phyloP scores from a whole-genome alignment of 1,140 invertebrate genomes.

The Chelonus insularis region DNA sequence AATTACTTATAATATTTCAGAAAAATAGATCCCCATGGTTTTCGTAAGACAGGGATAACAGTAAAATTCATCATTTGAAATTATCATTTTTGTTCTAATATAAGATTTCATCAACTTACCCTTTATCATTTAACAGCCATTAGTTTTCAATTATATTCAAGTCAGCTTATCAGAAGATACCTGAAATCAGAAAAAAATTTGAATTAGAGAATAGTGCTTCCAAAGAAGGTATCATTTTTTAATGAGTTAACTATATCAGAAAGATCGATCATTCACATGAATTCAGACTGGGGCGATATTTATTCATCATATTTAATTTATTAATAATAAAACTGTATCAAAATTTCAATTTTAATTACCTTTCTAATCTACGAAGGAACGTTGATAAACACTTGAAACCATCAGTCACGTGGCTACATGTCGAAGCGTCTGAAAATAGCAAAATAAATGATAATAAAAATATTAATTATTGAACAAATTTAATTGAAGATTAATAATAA shows the following conservation, averaged over 20 bases:
- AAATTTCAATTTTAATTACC: no score
- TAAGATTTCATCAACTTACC: neutral
- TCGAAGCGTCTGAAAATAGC: no score
- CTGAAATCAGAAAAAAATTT: neutral
- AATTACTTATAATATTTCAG: conserved; percentile 31
- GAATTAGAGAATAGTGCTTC: conserved; percentile 8
- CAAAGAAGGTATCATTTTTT: neutral
- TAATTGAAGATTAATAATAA: no score
- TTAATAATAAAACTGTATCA: conserved; percentile 5
- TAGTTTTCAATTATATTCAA: no score
- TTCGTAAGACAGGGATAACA: conserved; percentile 51
- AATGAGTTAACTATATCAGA: neutral
- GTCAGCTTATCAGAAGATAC: no score
- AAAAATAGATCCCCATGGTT: conserved; percentile 37
- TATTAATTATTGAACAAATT: no score
- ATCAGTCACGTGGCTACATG: no score
- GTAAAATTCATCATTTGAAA: conserved; percentile 42
- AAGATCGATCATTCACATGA: conserved; percentile 40
- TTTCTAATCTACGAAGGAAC: no score
- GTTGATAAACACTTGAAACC: no score
- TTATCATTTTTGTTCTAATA: neutral
- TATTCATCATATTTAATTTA: conserved; percentile 27
- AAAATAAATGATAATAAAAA: no score
- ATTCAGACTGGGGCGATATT: conserved; percentile 49
- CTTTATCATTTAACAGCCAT: no score